These are phyloP conservation scores for Tapirus terrestris DNA, from an alignment of 2,113 vertebrate genomes.

Conservation along the genomic window DNA sequence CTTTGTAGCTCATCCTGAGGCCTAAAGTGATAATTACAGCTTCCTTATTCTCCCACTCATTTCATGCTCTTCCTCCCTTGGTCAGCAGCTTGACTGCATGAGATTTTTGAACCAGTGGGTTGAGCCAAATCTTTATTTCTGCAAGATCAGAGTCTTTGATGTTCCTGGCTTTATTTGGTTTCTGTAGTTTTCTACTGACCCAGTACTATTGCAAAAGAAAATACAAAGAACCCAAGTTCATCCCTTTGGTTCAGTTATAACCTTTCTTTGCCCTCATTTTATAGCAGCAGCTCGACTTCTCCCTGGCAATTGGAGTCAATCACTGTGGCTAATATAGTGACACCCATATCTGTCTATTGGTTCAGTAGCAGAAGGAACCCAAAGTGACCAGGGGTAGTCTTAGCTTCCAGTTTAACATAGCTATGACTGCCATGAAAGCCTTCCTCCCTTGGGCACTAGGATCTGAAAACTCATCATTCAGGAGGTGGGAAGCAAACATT, in stretches of 20 bases:
- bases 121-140: conserved; percentile 4
- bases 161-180: not conserved
- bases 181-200: not conserved
- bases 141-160: not conserved
- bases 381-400: not conserved
- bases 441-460: not conserved
- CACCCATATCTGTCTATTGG: not conserved
- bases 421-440: not conserved
- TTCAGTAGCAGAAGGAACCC: not conserved
- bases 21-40: not conserved
- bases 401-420: not conserved
- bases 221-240: not conserved
- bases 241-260: not conserved
- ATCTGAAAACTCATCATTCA: not conserved
- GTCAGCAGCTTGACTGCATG: not conserved
- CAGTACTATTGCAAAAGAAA: not conserved
- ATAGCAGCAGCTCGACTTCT: not conserved
- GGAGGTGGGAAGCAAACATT: not conserved
- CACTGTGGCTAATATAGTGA: not conserved
- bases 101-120: not conserved
- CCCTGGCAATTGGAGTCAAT: not conserved
- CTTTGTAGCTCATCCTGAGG: not conserved
- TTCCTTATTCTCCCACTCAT: not conserved
- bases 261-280: not conserved
- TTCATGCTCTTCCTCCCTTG: not conserved